Percentiles rank a stretch among this genome's conserved stretches.
These are phyloP conservation scores for Xiphophorus hellerii DNA, from an alignment of 2,113 vertebrate species.

Conservation along the genomic window DNA sequence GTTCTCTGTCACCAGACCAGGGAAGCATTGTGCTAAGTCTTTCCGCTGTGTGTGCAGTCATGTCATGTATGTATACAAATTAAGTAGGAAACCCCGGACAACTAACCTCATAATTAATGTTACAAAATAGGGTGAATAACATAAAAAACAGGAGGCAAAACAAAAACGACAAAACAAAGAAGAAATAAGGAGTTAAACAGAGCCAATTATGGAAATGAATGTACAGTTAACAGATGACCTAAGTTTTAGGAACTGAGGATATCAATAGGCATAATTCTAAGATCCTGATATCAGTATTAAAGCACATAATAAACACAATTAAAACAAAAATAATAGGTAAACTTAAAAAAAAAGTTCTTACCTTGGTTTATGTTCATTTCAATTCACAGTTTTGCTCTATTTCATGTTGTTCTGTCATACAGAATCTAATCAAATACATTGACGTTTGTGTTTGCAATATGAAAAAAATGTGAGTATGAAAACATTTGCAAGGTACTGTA, in stretches of 20 bases:
- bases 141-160: neutral
- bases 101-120: neutral
- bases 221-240: no score
- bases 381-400: no score
- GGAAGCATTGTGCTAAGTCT: neutral
- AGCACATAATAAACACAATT: no score
- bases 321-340: no score
- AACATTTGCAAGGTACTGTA: neutral
- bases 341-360: no score
- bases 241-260: no score
- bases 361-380: no score
- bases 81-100: slow-evolving; percentile 8
- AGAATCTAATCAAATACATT: no score
- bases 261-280: no score
- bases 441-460: no score
- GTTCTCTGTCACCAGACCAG: slow-evolving; percentile 46
- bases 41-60: slow-evolving; percentile 4
- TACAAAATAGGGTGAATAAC: neutral
- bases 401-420: no score
- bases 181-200: neutral
- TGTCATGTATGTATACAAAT: neutral
- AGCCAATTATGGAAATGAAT: neutral
- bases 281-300: no score
- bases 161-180: neutral
- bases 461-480: neutral